phyloP scores from a whole-genome alignment of 2,888 invertebrate genomes.

The Syritta pipiens region DNA sequence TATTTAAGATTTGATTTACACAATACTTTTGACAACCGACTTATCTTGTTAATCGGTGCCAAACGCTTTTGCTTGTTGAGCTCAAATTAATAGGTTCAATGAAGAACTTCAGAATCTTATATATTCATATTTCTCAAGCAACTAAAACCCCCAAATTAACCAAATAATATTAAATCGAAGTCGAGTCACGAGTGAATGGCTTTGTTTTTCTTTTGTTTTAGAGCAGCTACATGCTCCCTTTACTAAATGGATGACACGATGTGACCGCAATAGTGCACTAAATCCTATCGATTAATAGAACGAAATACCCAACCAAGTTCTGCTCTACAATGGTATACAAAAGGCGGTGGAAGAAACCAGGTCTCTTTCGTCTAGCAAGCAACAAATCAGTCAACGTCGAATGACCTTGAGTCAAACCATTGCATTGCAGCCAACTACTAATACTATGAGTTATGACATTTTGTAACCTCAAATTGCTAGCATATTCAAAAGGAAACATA shows the following conservation, averaged over 20 bases:
- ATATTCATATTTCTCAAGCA: too few species aligned
- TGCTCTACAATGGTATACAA: too few species aligned
- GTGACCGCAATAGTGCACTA: constrained; percentile 34
- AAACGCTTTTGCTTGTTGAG: too few species aligned
- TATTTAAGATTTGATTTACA: too few species aligned
- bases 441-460: constrained; percentile 38
- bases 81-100: too few species aligned
- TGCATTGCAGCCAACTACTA: constrained; percentile 4
- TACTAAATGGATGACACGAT: constrained; percentile 34
- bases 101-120: too few species aligned
- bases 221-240: neutral
- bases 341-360: constrained; percentile 19
- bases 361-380: constrained; percentile 27
- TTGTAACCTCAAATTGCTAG: constrained; percentile 2
- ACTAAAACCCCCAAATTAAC: too few species aligned
- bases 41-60: too few species aligned
- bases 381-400: neutral
- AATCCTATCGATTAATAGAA: constrained; percentile 14
- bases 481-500: too few species aligned
- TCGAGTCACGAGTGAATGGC: neutral
- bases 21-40: too few species aligned
- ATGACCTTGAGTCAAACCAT: constrained; percentile 29
- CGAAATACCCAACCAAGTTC: too few species aligned
- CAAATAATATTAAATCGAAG: too few species aligned
- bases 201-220: neutral